These are phyloP conservation scores for Neodiprion virginianus DNA, from an alignment of 1,140 invertebrate genomes.

Conservation along the genomic window DNA sequence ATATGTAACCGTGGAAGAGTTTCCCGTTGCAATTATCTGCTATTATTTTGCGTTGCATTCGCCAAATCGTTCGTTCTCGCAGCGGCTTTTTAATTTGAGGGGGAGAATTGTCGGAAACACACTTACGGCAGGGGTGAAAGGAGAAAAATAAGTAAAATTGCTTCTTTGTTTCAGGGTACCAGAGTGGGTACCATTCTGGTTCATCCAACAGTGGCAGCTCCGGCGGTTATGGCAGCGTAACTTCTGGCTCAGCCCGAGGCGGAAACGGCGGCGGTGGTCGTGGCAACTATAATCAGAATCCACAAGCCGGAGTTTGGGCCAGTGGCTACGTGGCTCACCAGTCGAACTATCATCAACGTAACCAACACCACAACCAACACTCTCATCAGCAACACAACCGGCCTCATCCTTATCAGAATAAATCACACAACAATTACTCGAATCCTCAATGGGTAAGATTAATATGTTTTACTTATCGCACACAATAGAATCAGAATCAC, in stretches of 20 bases:
- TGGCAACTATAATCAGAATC: neutral
- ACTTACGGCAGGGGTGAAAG: too few species aligned
- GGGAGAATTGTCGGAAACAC: neutral
- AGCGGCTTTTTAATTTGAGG: neutral
- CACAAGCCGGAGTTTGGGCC: conserved; percentile 27
- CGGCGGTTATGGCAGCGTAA: conserved; percentile 3
- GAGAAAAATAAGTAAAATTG: neutral
- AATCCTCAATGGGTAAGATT: conserved; percentile 25
- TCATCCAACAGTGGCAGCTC: conserved; percentile 32
- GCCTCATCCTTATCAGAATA: conserved; percentile 2
- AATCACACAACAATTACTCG: conserved; percentile 20
- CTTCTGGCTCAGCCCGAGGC: neutral
- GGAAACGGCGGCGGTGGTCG: neutral
- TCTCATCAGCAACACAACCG: conserved; percentile 14
- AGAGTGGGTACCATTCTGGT: conserved; percentile 37
- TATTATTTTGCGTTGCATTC: neutral
- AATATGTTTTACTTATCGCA: neutral
- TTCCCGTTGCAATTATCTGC: too few species aligned
- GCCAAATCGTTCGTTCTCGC: neutral
- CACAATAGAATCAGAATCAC: too few species aligned
- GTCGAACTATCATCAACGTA: conserved; percentile 22
- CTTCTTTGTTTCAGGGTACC: conserved; percentile 39
- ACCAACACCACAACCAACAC: conserved; percentile 15
- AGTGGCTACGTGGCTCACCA: conserved; percentile 26
- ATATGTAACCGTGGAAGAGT: too few species aligned